Conservation (phyloP, 2,797 vertebrate genomes). For the Lepidocolaptes lacrymiger region DNA sequence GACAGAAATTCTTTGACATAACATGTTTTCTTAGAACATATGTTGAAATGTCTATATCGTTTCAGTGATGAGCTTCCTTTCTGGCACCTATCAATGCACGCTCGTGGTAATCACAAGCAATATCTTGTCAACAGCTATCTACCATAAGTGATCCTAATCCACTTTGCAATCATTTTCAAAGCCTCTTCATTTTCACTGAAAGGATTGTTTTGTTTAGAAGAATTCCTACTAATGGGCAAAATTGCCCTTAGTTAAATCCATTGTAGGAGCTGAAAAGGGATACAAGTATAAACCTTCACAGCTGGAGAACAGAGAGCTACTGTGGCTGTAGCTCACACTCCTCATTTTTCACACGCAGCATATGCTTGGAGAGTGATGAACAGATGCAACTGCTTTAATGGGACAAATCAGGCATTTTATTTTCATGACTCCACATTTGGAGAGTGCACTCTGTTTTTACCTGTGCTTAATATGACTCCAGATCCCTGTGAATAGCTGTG, state of each 20-base stretch:
- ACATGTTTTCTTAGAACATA: conserved; percentile 40
- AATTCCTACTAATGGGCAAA: conserved; percentile 65
- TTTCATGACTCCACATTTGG: background rate
- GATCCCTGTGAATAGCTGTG: background rate
- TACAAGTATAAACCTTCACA: conserved; percentile 56
- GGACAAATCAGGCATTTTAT: background rate
- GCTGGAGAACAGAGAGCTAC: conserved; percentile 40
- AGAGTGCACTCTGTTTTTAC: background rate
- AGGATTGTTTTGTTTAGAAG: conserved; percentile 57
- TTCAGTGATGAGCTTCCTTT: conserved; percentile 25
- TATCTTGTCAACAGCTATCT: conserved; percentile 59
- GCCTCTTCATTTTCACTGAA: conserved; percentile 60
- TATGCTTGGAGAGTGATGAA: conserved; percentile 9
- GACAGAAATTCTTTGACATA: conserved; percentile 49
- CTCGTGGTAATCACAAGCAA: conserved; percentile 29
- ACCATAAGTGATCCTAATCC: conserved; percentile 60
- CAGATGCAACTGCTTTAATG: conserved; percentile 26
- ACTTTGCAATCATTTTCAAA: conserved; percentile 67
- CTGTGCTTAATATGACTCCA: background rate
- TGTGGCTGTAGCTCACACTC: conserved; percentile 5
- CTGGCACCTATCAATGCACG: conserved; percentile 39
- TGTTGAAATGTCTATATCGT: conserved; percentile 47
- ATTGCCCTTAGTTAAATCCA: conserved; percentile 65
- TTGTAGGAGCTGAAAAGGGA: conserved; percentile 48
- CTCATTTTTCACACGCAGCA: conserved; percentile 5